These are phyloP conservation scores for Barbus barbus DNA, from an alignment of 2,113 vertebrate species.

Conservation along the genomic window DNA sequence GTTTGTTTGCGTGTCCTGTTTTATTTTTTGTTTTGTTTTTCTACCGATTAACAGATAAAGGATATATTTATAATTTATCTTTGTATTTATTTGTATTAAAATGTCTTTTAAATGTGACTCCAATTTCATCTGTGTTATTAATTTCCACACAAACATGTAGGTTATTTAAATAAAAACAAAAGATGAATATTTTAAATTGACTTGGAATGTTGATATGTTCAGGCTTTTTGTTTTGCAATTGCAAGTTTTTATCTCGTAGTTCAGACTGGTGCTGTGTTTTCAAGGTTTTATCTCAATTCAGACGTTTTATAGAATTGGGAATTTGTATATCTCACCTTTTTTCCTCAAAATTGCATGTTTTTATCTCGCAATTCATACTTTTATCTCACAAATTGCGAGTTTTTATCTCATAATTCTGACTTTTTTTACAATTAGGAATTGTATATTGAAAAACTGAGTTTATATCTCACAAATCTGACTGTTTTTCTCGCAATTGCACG, in stretches of 20 bases:
- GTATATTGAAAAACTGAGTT: not conserved
- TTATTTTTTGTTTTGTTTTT: not conserved
- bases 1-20: not conserved
- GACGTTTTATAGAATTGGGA: no score
- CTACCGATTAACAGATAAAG: slow-evolving; percentile 4
- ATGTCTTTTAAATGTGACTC: slow-evolving; percentile 3
- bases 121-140: slow-evolving; percentile 19
- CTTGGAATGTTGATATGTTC: not conserved
- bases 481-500: not conserved
- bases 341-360: no score
- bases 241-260: no score
- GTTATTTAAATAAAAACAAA: slow-evolving; percentile 48
- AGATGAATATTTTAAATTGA: not conserved
- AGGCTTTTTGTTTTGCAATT: no score
- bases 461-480: not conserved
- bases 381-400: no score
- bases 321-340: no score
- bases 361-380: not conserved
- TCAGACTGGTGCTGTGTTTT: no score
- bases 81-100: slow-evolving; percentile 53
- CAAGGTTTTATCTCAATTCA: no score
- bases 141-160: not conserved
- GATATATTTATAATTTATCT: slow-evolving; percentile 42
- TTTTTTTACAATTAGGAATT: not conserved
- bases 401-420: no score